Conservation (phyloP, 2,888 invertebrate species). For the Yponomeuta evonymella region DNA sequence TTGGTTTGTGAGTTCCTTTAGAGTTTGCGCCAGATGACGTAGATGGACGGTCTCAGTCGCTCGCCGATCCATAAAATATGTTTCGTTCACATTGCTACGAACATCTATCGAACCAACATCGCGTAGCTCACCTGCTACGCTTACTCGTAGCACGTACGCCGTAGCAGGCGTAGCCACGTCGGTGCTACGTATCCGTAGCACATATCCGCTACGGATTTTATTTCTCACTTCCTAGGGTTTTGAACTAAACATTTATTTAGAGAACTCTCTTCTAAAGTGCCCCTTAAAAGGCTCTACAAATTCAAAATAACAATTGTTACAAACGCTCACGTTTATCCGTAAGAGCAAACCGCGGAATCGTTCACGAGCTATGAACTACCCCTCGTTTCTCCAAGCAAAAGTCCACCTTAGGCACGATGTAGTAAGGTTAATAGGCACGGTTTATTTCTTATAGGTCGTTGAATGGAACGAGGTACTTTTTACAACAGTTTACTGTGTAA, state of each 20-base stretch:
- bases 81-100: neutral
- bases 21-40: no score
- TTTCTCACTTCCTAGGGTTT: neutral
- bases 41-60: no score
- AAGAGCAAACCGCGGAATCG: neutral
- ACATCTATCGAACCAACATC: neutral
- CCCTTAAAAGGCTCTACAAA: neutral
- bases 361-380: neutral
- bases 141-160: neutral
- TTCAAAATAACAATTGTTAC: constrained; percentile 3
- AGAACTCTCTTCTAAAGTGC: neutral
- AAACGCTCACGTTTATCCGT: neutral
- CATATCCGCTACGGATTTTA: neutral
- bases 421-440: neutral
- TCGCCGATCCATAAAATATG: no score
- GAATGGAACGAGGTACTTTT: constrained; percentile 9
- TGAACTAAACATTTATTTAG: neutral
- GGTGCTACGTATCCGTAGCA: neutral
- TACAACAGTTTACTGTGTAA: constrained; percentile 13
- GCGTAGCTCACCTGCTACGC: neutral
- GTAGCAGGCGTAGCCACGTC: neutral
- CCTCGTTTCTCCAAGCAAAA: neutral
- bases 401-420: neutral
- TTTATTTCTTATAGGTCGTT: constrained; percentile 17
- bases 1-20: no score